Conservation (phyloP, 2,797 vertebrate species). For the Philypnodon macrostomus region DNA sequence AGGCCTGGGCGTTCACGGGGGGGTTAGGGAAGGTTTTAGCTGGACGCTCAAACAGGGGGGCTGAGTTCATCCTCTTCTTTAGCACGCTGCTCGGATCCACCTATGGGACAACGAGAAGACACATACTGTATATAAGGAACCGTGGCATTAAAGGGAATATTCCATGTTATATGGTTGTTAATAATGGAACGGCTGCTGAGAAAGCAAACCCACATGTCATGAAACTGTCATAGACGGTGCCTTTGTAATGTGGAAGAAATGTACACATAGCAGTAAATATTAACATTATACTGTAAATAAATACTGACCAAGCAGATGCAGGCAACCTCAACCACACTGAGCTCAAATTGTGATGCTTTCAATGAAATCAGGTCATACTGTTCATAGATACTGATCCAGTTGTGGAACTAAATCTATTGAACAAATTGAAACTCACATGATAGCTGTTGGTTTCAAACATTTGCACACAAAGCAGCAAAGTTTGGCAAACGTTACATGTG, state of each 20-base stretch:
- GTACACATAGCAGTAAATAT: conserved; percentile 1
- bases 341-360: too few species aligned
- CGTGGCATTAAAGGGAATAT: conserved; percentile 28
- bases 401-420: conserved; percentile 31
- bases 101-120: conserved; percentile 35
- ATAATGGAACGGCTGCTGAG: conserved; percentile 24
- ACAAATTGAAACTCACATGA: conserved; percentile 25
- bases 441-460: too few species aligned
- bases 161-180: conserved; percentile 17
- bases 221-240: conserved; percentile 4
- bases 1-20: conserved; percentile 61
- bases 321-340: neutral
- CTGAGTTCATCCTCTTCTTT: conserved; percentile 89
- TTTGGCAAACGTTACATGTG: too few species aligned
- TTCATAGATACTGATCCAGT: conserved; percentile 25
- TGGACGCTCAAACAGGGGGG: conserved; percentile 74
- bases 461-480: too few species aligned
- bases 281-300: neutral
- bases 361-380: neutral
- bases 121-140: conserved; percentile 10
- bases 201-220: conserved; percentile 5
- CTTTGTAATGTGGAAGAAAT: too few species aligned
- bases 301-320: neutral
- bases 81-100: conserved; percentile 83
- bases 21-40: conserved; percentile 75